These are phyloP conservation scores for Budorcas taxicolor DNA, from an alignment of 2,113 vertebrate genomes.

Conservation along the genomic window DNA sequence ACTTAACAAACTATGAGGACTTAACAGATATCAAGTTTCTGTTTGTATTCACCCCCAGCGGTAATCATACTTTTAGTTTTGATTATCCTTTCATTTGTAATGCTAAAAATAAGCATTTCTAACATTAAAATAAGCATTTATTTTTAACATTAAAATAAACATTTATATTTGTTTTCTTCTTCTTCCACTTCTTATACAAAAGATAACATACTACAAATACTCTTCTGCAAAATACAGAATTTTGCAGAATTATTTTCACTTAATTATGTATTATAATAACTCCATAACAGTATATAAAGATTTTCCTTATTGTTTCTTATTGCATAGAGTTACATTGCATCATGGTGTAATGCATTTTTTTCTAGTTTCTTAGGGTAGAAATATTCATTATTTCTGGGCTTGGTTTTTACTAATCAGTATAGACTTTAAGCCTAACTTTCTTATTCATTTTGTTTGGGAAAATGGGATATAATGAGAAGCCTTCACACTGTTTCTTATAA, in stretches of 20 bases:
- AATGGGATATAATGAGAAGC: not conserved
- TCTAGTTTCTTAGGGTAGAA: not conserved
- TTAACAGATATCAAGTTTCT: not conserved
- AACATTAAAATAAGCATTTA: not conserved
- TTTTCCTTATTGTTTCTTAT: not conserved
- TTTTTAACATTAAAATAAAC: constrained; percentile 26
- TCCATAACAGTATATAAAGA: not conserved
- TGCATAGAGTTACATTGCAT: not conserved
- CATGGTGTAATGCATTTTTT: not conserved
- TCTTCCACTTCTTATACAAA: not conserved
- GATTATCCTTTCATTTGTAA: not conserved
- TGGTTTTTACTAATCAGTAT: not conserved
- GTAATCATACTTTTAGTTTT: not conserved
- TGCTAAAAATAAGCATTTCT: constrained; percentile 5
- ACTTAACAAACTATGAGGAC: not conserved
- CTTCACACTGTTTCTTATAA: not conserved
- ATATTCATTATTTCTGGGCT: not conserved
- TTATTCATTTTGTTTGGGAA: not conserved
- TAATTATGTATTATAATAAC: not conserved
- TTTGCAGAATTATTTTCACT: not conserved
- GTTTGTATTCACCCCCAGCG: not conserved
- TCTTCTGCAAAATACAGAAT: not conserved
- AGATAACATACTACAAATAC: not conserved
- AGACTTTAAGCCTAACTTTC: not conserved
- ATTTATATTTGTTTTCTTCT: not conserved